Conservation (phyloP, 2,797 vertebrate species). For the Graptemys geographica region DNA sequence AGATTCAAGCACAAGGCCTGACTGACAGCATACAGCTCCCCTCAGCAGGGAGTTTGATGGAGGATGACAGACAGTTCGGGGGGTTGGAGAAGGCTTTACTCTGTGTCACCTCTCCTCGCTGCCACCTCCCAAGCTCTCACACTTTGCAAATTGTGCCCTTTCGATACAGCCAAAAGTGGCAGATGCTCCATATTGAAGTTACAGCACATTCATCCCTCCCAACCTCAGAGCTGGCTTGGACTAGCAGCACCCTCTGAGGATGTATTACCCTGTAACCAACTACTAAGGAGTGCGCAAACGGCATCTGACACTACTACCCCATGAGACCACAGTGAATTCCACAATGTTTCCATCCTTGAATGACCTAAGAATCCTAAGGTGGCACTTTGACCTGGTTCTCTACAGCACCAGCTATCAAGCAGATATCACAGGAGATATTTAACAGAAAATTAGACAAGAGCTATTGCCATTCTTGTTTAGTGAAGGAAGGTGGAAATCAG, state of each 20-base stretch:
- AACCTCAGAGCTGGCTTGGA: not conserved
- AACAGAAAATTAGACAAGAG: conserved; percentile 15
- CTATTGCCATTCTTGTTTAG: conserved; percentile 48
- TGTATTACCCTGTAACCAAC: not conserved
- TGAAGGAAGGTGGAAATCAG: conserved; percentile 14
- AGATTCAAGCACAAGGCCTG: not conserved
- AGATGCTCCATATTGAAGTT: not conserved
- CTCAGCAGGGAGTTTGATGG: not conserved
- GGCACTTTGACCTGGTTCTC: not conserved
- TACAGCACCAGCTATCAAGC: conserved; percentile 10
- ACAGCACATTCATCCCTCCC: not conserved
- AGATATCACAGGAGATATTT: not conserved
- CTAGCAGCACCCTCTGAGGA: not conserved
- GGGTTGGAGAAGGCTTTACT: not conserved
- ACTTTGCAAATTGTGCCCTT: not conserved
- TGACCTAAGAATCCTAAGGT: not conserved
- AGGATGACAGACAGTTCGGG: not conserved
- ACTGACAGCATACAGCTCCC: conserved; percentile 2
- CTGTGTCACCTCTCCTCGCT: not conserved
- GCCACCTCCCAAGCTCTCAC: not conserved
- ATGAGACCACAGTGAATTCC: not conserved
- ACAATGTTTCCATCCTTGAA: not conserved
- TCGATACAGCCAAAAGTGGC: not conserved
- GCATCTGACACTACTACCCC: not conserved
- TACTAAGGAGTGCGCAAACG: not conserved